phyloP scores from a whole-genome alignment of 2,797 vertebrate species.

The Gouania willdenowi region DNA sequence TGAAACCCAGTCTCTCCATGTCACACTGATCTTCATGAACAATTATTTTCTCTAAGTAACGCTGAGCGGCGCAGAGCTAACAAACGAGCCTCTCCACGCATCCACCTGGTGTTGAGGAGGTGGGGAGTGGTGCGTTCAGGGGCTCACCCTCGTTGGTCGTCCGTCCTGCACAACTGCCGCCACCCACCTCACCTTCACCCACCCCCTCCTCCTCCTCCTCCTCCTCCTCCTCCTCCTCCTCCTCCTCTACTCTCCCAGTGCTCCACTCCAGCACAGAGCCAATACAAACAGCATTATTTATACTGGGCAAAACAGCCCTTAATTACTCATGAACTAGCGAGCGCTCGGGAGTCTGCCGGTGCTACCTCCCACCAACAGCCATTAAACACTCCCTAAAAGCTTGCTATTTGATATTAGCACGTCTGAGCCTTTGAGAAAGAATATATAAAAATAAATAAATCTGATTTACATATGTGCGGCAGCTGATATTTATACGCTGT shows the following conservation, averaged over 20 bases:
- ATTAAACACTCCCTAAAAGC: constrained; percentile 99
- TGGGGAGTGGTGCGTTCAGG: constrained; percentile 27
- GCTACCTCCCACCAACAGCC: constrained; percentile 94
- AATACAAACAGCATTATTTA: constrained; percentile 99
- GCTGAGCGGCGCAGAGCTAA: constrained; percentile 38
- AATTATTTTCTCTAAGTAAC: constrained; percentile 49
- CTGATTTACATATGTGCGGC: constrained; percentile 99
- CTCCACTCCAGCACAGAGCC: constrained; percentile 84
- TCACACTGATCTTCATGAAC: constrained; percentile 21
- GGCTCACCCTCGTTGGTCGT: constrained; percentile 84
- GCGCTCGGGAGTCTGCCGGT: constrained; percentile 82
- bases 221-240: constrained; percentile 33
- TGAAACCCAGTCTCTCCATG: constrained; percentile 22
- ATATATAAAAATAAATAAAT: constrained; percentile 78
- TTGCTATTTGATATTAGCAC: constrained; percentile 97
- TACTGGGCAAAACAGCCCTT: constrained; percentile 98
- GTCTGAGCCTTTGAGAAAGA: constrained; percentile 89
- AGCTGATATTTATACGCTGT: constrained; percentile 96
- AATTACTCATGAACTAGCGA: constrained; percentile 97
- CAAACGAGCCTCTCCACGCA: constrained; percentile 40
- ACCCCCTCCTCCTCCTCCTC: constrained; percentile 37
- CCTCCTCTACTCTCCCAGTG: constrained; percentile 55
- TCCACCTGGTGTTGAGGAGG: constrained; percentile 42
- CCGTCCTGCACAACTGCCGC: constrained; percentile 62
- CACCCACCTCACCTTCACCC: constrained; percentile 19